phyloP scores from a whole-genome alignment of 2,888 invertebrate species.

The Drosophila kokeensis region DNA sequence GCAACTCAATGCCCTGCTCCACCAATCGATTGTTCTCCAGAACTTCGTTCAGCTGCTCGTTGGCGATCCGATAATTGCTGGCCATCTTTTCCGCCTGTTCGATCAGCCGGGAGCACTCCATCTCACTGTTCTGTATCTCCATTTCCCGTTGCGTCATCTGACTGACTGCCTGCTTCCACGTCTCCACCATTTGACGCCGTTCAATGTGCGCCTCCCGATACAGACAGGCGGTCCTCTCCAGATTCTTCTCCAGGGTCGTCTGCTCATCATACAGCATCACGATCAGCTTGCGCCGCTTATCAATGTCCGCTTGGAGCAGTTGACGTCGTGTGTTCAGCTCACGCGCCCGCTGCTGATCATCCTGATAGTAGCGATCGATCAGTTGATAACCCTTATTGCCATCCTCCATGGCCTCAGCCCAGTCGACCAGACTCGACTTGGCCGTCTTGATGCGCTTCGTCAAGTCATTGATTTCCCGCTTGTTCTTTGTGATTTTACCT shows the following conservation, averaged over 20 bases:
- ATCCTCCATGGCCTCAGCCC: conserved; percentile 90
- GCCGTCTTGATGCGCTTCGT: conserved; percentile 89
- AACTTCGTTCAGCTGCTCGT: conserved; percentile 86
- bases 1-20: conserved; percentile 83
- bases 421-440: conserved; percentile 87
- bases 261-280: conserved; percentile 86
- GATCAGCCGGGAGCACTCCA: conserved; percentile 66
- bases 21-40: conserved; percentile 86
- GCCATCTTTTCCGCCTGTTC: conserved; percentile 82
- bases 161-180: conserved; percentile 90
- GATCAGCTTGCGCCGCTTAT: conserved; percentile 85
- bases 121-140: conserved; percentile 87
- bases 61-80: conserved; percentile 85
- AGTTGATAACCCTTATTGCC: conserved; percentile 89
- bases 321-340: conserved; percentile 87
- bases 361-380: conserved; percentile 90
- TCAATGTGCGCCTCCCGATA: conserved; percentile 88
- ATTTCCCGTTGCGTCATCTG: conserved; percentile 89
- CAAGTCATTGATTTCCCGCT: conserved; percentile 88
- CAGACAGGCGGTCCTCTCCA: conserved; percentile 86
- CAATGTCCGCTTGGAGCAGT: conserved; percentile 86
- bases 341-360: conserved; percentile 89
- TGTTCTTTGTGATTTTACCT: conserved; percentile 86
- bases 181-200: conserved; percentile 88
- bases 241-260: conserved; percentile 86